phyloP scores from a whole-genome alignment of 2,797 vertebrate genomes.

The Tolypeutes matacus region DNA sequence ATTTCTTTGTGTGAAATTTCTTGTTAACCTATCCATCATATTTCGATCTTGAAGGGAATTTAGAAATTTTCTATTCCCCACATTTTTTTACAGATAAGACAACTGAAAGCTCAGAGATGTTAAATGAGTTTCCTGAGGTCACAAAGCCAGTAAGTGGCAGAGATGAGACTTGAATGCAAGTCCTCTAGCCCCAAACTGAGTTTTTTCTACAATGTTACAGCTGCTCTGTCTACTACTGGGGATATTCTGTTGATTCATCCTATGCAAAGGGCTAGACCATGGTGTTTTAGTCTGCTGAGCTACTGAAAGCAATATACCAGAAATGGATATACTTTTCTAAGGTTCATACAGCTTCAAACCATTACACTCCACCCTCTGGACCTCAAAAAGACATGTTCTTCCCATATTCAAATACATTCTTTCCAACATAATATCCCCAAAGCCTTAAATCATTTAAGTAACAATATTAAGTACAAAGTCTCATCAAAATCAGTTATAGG shows the following conservation, averaged over 20 bases:
- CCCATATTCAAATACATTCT: no score
- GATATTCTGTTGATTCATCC: not conserved
- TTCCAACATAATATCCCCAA: no score
- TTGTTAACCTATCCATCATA: not conserved
- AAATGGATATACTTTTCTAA: no score
- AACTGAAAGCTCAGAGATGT: not conserved
- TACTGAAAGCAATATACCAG: no score
- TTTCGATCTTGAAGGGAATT: not conserved
- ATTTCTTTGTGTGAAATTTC: slow-evolving; percentile 47
- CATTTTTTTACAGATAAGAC: slow-evolving; percentile 16
- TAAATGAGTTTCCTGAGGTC: not conserved
- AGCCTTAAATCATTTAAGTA: no score
- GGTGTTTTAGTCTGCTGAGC: no score
- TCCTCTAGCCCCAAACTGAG: not conserved
- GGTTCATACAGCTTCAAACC: no score
- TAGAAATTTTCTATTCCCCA: not conserved
- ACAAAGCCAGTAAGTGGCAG: not conserved
- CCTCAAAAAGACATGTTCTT: no score
- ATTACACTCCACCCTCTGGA: no score
- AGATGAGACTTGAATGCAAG: not conserved
- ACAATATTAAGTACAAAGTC: no score
- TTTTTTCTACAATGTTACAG: not conserved
- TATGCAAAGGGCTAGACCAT: not conserved
- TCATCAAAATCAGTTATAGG: no score
- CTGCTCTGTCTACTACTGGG: not conserved